Evolutionary conservation across 2,888 invertebrate species (phyloP).

Genomic region (Masnerella sp.): DNA sequence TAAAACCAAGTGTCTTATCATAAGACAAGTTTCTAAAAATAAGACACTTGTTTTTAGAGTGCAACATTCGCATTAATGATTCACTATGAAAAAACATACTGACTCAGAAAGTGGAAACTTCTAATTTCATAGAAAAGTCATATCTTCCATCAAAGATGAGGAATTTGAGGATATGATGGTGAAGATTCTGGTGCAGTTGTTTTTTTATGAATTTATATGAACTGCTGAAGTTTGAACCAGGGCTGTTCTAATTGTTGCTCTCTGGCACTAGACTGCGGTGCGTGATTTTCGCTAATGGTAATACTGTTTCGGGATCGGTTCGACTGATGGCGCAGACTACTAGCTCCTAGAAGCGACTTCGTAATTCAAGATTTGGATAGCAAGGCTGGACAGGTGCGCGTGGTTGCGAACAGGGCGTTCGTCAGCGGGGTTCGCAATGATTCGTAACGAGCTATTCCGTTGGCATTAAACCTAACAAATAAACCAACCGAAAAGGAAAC

Average conservation of each 20-base stretch:
- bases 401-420: conserved; percentile 74
- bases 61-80: no score
- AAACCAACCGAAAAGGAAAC: conserved; percentile 72
- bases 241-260: conserved; percentile 24
- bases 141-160: no score
- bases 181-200: no score
- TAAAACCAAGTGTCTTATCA: no score
- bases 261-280: background rate
- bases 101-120: no score
- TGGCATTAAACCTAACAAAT: conserved; percentile 65
- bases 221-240: no score
- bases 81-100: no score
- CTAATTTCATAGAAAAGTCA: no score
- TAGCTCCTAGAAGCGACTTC: conserved; percentile 25
- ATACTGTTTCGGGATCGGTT: conserved; percentile 43
- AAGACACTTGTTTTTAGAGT: no score
- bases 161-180: no score
- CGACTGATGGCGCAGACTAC: conserved; percentile 20
- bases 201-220: no score
- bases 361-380: conserved; percentile 22
- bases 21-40: no score
- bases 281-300: conserved; percentile 45
- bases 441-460: conserved; percentile 72
- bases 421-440: conserved; percentile 69
- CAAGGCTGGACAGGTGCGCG: conserved; percentile 23